Evolutionary conservation across 1,140 invertebrate species (phyloP).

Genomic region (Piezodorus guildinii): DNA sequence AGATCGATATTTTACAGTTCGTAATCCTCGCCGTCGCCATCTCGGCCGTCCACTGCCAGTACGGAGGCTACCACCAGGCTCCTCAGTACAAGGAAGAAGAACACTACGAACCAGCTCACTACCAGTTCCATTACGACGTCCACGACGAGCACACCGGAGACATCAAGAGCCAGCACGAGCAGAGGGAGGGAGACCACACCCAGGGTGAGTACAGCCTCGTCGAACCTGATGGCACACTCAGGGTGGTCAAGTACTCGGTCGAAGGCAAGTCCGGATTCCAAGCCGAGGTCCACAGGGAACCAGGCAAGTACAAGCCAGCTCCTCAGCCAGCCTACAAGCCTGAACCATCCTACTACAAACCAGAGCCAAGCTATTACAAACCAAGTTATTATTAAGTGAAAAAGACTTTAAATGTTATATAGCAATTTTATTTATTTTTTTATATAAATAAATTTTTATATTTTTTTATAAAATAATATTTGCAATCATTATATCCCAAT

Average conservation of each 20-base stretch:
- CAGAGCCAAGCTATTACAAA: too few relatives aligned
- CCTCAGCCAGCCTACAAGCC: not conserved
- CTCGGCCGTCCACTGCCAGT: not conserved
- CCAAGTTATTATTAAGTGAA: too few relatives aligned
- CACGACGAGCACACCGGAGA: slow-evolving; percentile 43
- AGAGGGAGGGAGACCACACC: slow-evolving; percentile 41
- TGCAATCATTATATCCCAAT: too few relatives aligned
- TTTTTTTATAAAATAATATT: too few relatives aligned
- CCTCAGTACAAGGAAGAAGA: too few relatives aligned
- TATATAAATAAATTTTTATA: too few relatives aligned
- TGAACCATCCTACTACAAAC: too few relatives aligned
- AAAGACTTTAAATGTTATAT: too few relatives aligned
- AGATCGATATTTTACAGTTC: not conserved
- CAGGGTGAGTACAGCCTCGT: slow-evolving; percentile 34
- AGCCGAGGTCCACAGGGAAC: not conserved
- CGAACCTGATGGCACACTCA: slow-evolving; percentile 28
- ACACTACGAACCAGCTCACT: too few relatives aligned
- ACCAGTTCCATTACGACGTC: too few relatives aligned
- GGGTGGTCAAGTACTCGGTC: slow-evolving; percentile 24
- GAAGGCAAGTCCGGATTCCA: slow-evolving; percentile 1
- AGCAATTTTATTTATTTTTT: too few relatives aligned
- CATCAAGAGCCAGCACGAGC: slow-evolving; percentile 43
- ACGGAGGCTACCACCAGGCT: too few relatives aligned
- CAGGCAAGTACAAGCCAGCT: not conserved
- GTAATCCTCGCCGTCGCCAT: not conserved